These are phyloP conservation scores for Ladona fulva DNA, from an alignment of 1,140 invertebrate species.

Conservation along the genomic window DNA sequence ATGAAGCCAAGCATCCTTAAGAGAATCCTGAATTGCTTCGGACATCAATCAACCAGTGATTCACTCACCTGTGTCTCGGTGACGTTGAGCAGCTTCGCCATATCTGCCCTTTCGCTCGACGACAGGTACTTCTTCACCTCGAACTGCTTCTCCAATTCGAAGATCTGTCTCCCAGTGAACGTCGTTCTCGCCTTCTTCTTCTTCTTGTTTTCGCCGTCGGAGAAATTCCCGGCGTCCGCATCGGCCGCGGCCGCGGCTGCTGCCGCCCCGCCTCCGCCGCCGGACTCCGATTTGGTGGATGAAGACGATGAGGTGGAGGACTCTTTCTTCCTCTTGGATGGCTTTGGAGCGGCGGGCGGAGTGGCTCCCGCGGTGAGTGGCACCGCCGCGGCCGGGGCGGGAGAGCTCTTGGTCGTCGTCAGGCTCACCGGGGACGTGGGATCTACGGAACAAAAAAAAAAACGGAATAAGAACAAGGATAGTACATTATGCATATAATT, in stretches of 20 bases:
- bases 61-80: constrained; percentile 85
- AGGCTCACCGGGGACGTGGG: neutral
- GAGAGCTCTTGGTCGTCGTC: neutral
- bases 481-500: too few species aligned
- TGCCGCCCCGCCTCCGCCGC: constrained; percentile 19
- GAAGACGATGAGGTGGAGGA: neutral
- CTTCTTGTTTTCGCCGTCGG: constrained; percentile 52
- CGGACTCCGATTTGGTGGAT: neutral
- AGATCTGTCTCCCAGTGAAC: constrained; percentile 91
- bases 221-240: constrained; percentile 27
- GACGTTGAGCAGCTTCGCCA: constrained; percentile 86
- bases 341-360: neutral
- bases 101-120: constrained; percentile 86
- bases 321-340: neutral
- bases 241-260: constrained; percentile 25
- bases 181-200: constrained; percentile 93
- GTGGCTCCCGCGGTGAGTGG: neutral
- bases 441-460: neutral
- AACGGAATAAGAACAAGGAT: too few species aligned
- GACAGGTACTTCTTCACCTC: constrained; percentile 94
- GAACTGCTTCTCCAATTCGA: constrained; percentile 91
- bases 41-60: neutral
- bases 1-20: too few species aligned
- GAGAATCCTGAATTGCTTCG: too few species aligned
- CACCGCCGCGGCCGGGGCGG: neutral